phyloP scores from a whole-genome alignment of 92 coral and sea anemone genomes.

The Ricordea florida region DNA sequence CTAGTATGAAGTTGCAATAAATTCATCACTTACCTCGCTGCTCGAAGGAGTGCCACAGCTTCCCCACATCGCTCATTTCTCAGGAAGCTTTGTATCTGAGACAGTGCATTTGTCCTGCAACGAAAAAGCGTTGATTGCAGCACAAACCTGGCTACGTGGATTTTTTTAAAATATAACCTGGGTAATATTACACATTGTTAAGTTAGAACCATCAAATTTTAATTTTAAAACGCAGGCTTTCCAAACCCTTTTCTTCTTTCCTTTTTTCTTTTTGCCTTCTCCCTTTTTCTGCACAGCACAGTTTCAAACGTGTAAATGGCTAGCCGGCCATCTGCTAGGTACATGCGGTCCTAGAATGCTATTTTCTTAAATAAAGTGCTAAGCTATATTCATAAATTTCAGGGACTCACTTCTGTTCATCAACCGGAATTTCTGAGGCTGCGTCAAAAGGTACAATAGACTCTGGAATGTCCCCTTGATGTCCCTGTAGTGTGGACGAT shows the following conservation, averaged over 20 bases:
- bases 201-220: too few species aligned
- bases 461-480: constrained; percentile 79
- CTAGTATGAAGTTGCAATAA: neutral
- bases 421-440: constrained; percentile 83
- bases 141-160: neutral
- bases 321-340: too few species aligned
- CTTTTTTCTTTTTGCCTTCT: too few species aligned
- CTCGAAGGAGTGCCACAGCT: constrained; percentile 83
- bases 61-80: constrained; percentile 68
- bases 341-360: too few species aligned
- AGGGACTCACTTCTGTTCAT: constrained; percentile 83
- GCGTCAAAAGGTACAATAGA: constrained; percentile 90
- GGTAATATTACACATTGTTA: too few species aligned
- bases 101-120: constrained; percentile 70
- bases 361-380: too few species aligned
- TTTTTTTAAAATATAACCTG: neutral
- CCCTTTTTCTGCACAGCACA: too few species aligned
- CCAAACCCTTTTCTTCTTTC: too few species aligned
- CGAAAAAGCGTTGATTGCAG: neutral
- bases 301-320: too few species aligned
- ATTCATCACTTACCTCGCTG: constrained; percentile 80
- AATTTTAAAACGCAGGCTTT: too few species aligned
- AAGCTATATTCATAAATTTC: too few species aligned
- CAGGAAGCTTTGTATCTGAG: constrained; percentile 73
- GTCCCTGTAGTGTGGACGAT: constrained; percentile 85